Evolutionary conservation across 2,797 vertebrate species (phyloP), one percentile per base, ranked within the genome.

Genomic region (Novumbra hubbsi): DNA sequence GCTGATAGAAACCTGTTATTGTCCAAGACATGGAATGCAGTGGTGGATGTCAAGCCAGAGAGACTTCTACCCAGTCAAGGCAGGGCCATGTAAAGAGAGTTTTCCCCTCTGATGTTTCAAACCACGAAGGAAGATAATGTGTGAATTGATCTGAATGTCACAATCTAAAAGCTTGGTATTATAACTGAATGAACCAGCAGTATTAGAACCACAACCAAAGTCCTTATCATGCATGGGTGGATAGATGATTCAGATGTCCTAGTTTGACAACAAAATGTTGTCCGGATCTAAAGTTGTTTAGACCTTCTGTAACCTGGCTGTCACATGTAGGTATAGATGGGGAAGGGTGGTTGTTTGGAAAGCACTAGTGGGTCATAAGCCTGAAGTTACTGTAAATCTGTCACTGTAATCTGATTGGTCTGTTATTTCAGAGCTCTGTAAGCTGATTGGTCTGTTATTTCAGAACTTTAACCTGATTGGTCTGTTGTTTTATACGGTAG

Each of bases 401-500:
- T 91, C 72, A 85, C 91, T 72, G 55, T 64, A 63, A 64, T 64
- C 55, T 89, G 88, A 91, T 91, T 85, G 91, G 92, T 92, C 92
- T 89, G 87, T 91, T 90, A 92, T 93, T 93, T 92, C 91, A 91
- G 89, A 93, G 86, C 87, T 90, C 91, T 71, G 50, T 71, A 57
- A 71, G 34, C 57, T 89, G 88, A 91, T 91, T 85, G 91, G 92
- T 92, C 92, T 89, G 87, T 91, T 90, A 92, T 93, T 94, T 92
- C 91, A 91, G 88, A 93, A 83, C 91, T 63, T 34, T 72, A 63
- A 63, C 45, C 38, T 89, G 88, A 91, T 91, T 85, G 91, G 91
- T 92, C 91, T 89, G 87, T 91, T 90, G 92, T 93, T 94, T 92
- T 89, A 92, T 88, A 19, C 64, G 28, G 64, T 32, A 93, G 86